phyloP scores from a whole-genome alignment of 2,113 vertebrate genomes.

The Emydura subglobosa region DNA sequence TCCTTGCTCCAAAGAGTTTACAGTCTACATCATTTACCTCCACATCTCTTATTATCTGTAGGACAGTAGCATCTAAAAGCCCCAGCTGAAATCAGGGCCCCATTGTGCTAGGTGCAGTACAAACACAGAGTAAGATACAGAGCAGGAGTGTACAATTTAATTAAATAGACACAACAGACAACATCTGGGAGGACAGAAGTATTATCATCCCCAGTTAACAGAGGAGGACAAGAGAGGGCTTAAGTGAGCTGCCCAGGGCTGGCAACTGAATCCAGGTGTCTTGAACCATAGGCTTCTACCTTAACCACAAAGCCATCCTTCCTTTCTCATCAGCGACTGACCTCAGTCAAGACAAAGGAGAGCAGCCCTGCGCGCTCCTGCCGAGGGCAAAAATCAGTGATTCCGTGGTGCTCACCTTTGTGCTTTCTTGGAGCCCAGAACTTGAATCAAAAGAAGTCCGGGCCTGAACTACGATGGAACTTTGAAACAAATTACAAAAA shows the following conservation, averaged over 20 bases:
- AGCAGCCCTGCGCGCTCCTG: accelerated
- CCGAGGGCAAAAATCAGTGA: not conserved
- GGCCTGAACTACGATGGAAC: not conserved
- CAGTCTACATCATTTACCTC: not conserved
- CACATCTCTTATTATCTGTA: not conserved
- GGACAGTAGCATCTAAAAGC: accelerated
- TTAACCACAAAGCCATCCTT: accelerated
- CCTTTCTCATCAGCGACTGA: not conserved
- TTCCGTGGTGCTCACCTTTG: too few species aligned
- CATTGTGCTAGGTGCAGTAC: not conserved
- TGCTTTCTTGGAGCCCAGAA: not conserved
- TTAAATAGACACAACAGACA: not conserved
- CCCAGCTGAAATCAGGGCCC: not conserved
- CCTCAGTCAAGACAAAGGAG: not conserved
- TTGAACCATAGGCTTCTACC: accelerated
- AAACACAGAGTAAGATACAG: not conserved
- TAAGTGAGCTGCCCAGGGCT: not conserved
- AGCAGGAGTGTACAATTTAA: constrained; percentile 2
- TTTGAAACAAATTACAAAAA: not conserved
- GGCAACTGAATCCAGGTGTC: accelerated
- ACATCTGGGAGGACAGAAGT: not conserved
- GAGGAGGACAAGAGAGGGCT: not conserved
- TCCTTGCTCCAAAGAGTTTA: not conserved
- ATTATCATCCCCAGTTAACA: not conserved
- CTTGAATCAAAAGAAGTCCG: accelerated